Percentiles rank a stretch among this genome's conserved stretches.
Evolutionary conservation across 2,797 vertebrate genomes (phyloP).

Genomic region (Onychomys leucogaster): DNA sequence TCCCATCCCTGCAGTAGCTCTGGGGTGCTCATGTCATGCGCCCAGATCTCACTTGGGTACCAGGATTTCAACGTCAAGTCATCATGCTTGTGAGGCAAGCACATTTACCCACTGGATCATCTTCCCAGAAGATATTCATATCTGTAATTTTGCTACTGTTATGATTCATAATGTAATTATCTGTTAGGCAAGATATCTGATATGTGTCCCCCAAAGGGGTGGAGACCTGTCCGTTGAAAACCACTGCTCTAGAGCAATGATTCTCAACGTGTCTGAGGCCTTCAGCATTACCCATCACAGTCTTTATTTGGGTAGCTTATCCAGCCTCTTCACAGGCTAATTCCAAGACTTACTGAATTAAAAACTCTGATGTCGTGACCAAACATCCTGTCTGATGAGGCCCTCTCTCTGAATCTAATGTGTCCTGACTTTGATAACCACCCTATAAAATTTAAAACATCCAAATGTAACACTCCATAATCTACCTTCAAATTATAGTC

Average conservation of each 20-base stretch:
- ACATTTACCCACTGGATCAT: background rate
- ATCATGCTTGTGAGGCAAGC: background rate
- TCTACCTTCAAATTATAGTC: background rate
- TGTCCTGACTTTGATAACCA: background rate
- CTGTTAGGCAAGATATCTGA: background rate
- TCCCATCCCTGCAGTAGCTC: background rate
- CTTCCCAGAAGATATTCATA: background rate
- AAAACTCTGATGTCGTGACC: background rate
- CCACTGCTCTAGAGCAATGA: background rate
- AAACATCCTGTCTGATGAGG: background rate
- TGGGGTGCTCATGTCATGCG: background rate
- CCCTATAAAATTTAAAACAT: background rate
- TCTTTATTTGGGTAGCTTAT: background rate
- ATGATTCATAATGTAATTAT: background rate
- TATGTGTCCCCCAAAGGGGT: background rate
- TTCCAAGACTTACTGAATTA: background rate
- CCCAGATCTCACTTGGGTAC: background rate
- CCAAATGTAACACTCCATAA: background rate
- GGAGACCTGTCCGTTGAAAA: background rate
- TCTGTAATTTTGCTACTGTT: background rate
- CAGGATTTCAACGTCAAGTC: background rate
- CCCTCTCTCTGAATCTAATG: background rate
- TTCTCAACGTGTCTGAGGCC: background rate
- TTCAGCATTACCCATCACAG: background rate
- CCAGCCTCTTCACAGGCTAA: background rate